Conservation (phyloP, 2,888 invertebrate species). For the Eudemis profundana region DNA sequence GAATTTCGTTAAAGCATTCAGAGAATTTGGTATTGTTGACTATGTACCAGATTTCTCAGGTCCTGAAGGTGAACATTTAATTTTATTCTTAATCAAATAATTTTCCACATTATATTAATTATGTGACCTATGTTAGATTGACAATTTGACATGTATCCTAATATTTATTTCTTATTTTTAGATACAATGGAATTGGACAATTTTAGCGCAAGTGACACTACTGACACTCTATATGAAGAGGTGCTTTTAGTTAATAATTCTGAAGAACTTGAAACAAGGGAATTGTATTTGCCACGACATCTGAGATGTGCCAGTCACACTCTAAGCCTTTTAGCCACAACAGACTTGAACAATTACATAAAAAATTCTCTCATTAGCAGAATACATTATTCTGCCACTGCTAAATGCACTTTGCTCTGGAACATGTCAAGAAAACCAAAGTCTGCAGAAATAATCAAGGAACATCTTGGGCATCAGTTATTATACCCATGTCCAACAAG, state of each 20-base stretch:
- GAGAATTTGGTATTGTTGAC: not conserved
- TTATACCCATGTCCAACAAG: too few relatives aligned
- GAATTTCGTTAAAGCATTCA: not conserved
- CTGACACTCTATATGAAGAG: not conserved
- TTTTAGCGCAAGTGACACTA: too few relatives aligned
- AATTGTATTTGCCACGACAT: not conserved
- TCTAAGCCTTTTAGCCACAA: not conserved
- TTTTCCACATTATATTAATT: too few relatives aligned
- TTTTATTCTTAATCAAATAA: too few relatives aligned
- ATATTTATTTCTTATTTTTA: too few relatives aligned
- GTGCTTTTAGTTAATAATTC: not conserved
- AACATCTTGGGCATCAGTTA: too few relatives aligned
- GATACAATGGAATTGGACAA: too few relatives aligned
- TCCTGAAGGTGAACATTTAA: not conserved
- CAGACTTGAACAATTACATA: not conserved
- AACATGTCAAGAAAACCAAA: too few relatives aligned
- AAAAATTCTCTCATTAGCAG: not conserved
- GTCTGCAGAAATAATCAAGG: too few relatives aligned
- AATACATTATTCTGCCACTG: not conserved
- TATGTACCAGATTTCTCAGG: not conserved
- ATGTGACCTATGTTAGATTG: too few relatives aligned
- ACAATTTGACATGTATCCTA: too few relatives aligned
- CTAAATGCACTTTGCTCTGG: not conserved
- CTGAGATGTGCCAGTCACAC: slow-evolving; percentile 10
- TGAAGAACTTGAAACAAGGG: not conserved